Base-by-base conservation (phyloP, 23 tunicate genomes). In the Trididemnum clinides region DNA sequence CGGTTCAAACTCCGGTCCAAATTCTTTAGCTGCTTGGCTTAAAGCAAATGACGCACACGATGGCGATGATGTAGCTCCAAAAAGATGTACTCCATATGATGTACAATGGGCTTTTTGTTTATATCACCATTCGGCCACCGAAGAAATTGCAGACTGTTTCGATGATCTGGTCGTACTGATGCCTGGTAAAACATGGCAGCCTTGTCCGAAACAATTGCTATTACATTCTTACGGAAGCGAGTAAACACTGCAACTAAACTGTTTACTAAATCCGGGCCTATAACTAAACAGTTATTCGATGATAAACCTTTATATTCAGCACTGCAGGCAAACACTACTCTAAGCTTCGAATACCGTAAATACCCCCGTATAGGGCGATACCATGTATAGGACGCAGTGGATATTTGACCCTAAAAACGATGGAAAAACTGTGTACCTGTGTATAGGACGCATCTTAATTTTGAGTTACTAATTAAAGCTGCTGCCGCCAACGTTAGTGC, bases 131-230 rank as follows among this genome's bases (percentile, higher is more conserved):
- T 75, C 1, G 78, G 78, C 89, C 89, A 76, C 89, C 89, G 77
- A 19, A 76, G 34, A 77, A 62, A 82, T 29, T 84, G 64, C 21
- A 85, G 34, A 23, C 66, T 26, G 25, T 85, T 58, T n/a, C 84
- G 58, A 33, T 85, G 75, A 27, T 51, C 38, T 0, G 78, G 80
- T 27, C 76, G 4, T 0, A 87, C 90, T n/a, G 33, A 70, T n/a
- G 80, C 90, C 34, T 87, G 86, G 75, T 87, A 49, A 49, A 79
- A 80, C 85, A 87, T 87, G 7, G 85, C 85, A 21, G 54, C 80
- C n/a, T 80, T 80, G 26, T 87, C 85, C 18, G 72, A 85, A 0
- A 79, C 70, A 12, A 87, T 12, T 2, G 90, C 86, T 22, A 87
- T 80, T 7, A 69, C 80, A 54, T 87, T 70, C 1, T 57, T 50